These are phyloP conservation scores for Petrophora chlorosata DNA, from an alignment of 2,888 invertebrate species.

Conservation along the genomic window DNA sequence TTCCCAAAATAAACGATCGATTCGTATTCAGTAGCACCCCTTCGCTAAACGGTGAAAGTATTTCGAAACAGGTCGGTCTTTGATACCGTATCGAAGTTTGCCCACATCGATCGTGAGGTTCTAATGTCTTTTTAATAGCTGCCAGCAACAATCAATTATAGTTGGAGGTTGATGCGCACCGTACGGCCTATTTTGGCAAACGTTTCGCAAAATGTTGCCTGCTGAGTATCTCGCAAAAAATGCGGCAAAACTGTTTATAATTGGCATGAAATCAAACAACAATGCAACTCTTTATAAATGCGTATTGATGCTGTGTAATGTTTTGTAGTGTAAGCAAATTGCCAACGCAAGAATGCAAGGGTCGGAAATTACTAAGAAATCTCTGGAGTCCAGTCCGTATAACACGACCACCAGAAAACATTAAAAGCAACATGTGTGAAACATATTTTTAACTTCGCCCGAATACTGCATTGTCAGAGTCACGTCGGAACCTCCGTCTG, in stretches of 20 bases:
- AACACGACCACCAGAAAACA: slow-evolving; percentile 37
- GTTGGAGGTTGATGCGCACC: slow-evolving; percentile 36
- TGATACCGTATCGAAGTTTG: slow-evolving; percentile 28
- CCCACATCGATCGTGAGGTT: slow-evolving; percentile 39
- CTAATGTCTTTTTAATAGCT: slow-evolving; percentile 57
- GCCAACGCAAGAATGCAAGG: neutral
- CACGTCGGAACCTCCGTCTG: slow-evolving; percentile 63
- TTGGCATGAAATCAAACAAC: slow-evolving; percentile 39
- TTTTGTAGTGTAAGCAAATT: too few relatives aligned
- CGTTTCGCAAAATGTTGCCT: slow-evolving; percentile 34
- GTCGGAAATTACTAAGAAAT: slow-evolving; percentile 8
- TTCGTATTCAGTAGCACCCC: slow-evolving; percentile 28
- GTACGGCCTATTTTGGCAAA: slow-evolving; percentile 39
- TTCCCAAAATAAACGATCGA: slow-evolving; percentile 30
- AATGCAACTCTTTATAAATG: too few relatives aligned
- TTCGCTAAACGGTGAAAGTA: slow-evolving; percentile 22
- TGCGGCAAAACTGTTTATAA: slow-evolving; percentile 44
- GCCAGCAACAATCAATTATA: slow-evolving; percentile 49
- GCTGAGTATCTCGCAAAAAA: slow-evolving; percentile 26
- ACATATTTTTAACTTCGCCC: slow-evolving; percentile 44
- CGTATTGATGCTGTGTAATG: too few relatives aligned
- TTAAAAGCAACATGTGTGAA: slow-evolving; percentile 53
- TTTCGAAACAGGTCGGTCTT: slow-evolving; percentile 17
- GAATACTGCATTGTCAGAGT: slow-evolving; percentile 70
- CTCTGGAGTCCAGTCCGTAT: slow-evolving; percentile 5